Evolutionary conservation across 2,113 vertebrate genomes (phyloP), one percentile per base, ranked within the genome.

Genomic region (Corythoichthys intestinalis): DNA sequence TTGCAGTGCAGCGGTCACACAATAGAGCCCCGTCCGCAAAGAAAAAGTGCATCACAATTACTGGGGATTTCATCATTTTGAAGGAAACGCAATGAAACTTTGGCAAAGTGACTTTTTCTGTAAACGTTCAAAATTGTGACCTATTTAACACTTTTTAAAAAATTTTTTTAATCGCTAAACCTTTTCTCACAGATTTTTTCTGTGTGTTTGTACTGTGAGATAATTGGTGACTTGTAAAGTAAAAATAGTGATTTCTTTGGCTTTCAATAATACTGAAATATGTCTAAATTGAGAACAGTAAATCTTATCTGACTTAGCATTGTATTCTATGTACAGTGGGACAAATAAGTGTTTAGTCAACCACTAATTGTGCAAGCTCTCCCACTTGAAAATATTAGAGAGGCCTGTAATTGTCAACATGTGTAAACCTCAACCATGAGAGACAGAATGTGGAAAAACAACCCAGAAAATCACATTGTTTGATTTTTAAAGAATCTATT

Each of bases 221-320:
- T 38, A 5, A 58, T 50, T 50, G 48, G 14, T 13, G 14, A 3
- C 13, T 37, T 37, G 56, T 58, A 14, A 58, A 7, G 34, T 6
- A 37, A 58, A 37, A 56, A 58, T 44, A 44, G 37, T 4, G 35
- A 58, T 63, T 17, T 63, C 38, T 5, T 46, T 63, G 41, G 41
- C 44, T 63, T 44, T 12, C 50, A 39, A 65, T 71, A 82, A 83
- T 74, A 85, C 79, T 85, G 75, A 72, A 52, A 66, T 66, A 66
- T 63, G n/a, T 65, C 54, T 52, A 13, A 20, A 67, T 28, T 1
- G 15, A 56, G 7, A 70, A 17, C n/a, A 35, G 11, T 66, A 35
- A 37, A 47, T 11, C 61, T 63, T 28, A 63, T 47, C 60, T 2
- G 39, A 47, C 20, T 13, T 63, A 2, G 14, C 41, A 47, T 63